These are phyloP conservation scores for Girardinus metallicus DNA, from an alignment of 2,797 vertebrate species.

Conservation along the genomic window DNA sequence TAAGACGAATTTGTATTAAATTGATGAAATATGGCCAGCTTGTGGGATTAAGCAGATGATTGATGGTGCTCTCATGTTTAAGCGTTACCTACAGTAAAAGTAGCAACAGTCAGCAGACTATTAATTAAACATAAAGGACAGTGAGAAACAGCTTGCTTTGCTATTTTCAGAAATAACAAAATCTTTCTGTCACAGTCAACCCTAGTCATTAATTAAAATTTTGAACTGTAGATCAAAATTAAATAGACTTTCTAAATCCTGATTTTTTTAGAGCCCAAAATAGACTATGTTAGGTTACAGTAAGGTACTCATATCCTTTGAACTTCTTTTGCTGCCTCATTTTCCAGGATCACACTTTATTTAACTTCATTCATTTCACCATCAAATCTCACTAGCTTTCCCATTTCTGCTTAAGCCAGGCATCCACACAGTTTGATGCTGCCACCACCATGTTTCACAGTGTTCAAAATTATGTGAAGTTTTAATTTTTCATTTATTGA, in stretches of 20 bases:
- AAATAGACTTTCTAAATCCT: background rate
- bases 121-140: slow-evolving; percentile 2
- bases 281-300: background rate
- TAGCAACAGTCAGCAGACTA: background rate
- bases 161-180: slow-evolving; percentile 2
- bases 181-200: background rate
- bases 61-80: background rate
- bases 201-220: slow-evolving; percentile 4
- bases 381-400: background rate
- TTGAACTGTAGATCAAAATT: background rate
- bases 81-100: background rate
- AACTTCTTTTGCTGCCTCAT: background rate
- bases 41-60: slow-evolving; percentile 8
- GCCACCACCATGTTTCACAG: background rate
- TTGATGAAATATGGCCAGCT: background rate
- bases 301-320: background rate
- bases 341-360: background rate
- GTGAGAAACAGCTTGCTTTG: background rate
- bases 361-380: background rate
- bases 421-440: background rate
- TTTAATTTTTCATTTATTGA: background rate
- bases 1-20: background rate
- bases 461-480: background rate
- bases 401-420: background rate
- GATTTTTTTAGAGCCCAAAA: background rate